Conservation (phyloP, 2,888 invertebrate species). For the Keiferia lycopersicella region DNA sequence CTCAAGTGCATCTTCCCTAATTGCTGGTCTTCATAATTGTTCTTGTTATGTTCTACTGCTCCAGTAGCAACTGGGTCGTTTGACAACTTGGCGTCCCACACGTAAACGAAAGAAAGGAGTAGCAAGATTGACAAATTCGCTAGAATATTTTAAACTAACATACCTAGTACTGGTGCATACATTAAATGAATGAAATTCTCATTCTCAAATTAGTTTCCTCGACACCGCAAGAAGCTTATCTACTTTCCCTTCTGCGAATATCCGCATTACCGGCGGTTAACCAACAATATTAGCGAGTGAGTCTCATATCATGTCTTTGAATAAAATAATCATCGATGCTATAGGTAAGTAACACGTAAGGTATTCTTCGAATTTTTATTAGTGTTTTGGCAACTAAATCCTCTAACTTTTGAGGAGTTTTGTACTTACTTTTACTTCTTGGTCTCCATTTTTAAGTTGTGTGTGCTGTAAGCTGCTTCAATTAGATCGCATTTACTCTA, state of each 20-base stretch:
- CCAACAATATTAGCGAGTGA: not conserved
- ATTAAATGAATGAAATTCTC: too few relatives aligned
- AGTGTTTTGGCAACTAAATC: too few relatives aligned
- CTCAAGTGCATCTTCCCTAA: not conserved
- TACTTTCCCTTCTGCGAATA: not conserved
- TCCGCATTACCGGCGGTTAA: not conserved
- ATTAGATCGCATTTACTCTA: constrained; percentile 7
- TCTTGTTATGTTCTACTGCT: not conserved
- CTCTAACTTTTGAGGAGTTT: too few relatives aligned
- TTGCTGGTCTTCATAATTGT: not conserved
- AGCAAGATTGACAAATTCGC: too few relatives aligned
- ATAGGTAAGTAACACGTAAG: not conserved
- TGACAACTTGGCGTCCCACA: too few relatives aligned
- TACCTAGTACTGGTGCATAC: not conserved
- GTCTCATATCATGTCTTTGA: not conserved
- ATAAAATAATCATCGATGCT: not conserved
- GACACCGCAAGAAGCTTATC: not conserved
- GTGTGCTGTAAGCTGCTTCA: not conserved
- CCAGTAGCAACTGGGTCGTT: too few relatives aligned
- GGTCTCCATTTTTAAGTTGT: not conserved
- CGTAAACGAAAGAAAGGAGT: too few relatives aligned
- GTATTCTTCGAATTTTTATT: too few relatives aligned
- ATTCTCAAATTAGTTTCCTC: not conserved
- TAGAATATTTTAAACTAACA: too few relatives aligned
- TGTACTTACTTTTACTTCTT: too few relatives aligned